Base-by-base conservation (phyloP, 1,140 invertebrate species). In the Sogatella furcifera region DNA sequence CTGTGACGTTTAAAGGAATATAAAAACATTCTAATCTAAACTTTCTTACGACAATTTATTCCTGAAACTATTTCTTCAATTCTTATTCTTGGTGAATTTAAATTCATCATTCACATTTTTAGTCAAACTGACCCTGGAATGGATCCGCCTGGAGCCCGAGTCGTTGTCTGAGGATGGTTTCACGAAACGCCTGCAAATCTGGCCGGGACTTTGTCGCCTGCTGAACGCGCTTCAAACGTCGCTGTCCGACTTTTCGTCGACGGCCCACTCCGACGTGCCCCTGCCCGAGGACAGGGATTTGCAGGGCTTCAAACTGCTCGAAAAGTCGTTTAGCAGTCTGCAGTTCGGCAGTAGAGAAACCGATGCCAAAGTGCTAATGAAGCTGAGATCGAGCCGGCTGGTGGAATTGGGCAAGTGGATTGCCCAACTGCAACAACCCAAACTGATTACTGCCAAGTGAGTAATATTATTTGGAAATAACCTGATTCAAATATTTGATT, bases 211-310 rank as follows among this genome's bases (percentile, higher is more conserved):
- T n/a, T 85, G 85, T 64, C 84, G 85, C 67, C 70, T 87, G 9
- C 73, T 89, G 52, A 89, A 89, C 71, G 78, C 77, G 63, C 73
- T 90, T n/a, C 80, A 83, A 65, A 66, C 70, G 14, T 69, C 69
- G 21, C 70, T 80, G 22, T 69, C 74, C 1, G 21, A 31, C 62
- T 78, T 60, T 17, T 43, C 52, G 21, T 5, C 2, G 31, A n/a
- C 4, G 75, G 57, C 68, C 89, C 86, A 84, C 77, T 74, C 69
- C 46, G 76, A 78, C 62, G 74, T 84, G 46, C 86, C 89, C 31
- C 73, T 92, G 54, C 83, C 85, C 24, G 88, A 91, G 75, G 89
- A 92, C 71, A 81, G 80, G 69, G 85, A 89, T 69, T 72, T 92
- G 17, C 81, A 89, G 69, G 87, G 88, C 19, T 92, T 91, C 73